Conservation (phyloP, 2,797 vertebrate genomes). For the Apogon talboti region DNA sequence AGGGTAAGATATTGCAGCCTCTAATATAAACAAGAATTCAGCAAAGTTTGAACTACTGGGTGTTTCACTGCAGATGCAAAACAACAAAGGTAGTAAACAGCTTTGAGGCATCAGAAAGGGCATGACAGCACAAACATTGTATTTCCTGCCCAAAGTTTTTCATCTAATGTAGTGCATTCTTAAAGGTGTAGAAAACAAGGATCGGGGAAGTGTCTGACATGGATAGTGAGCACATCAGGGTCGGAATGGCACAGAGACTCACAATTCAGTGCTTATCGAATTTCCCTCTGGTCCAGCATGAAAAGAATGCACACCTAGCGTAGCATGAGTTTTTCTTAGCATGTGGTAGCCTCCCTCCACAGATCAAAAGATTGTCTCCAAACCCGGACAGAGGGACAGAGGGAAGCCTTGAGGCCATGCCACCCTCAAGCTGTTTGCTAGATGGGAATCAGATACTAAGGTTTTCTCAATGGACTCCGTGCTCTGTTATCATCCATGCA, state of each 20-base stretch:
- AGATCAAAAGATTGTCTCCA: constrained; percentile 74
- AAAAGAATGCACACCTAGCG: constrained; percentile 60
- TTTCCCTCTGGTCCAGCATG: constrained; percentile 65
- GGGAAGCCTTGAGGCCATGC: constrained; percentile 70
- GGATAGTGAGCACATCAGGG: constrained; percentile 62
- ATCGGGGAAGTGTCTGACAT: constrained; percentile 51
- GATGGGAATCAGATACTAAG: constrained; percentile 49
- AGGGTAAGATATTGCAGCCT: constrained; percentile 63
- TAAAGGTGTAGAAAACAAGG: constrained; percentile 58
- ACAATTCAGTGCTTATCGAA: constrained; percentile 67
- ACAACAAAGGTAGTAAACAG: constrained; percentile 62
- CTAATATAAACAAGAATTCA: constrained; percentile 64
- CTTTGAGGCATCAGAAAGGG: constrained; percentile 54
- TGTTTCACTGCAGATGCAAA: constrained; percentile 49
- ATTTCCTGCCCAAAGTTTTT: constrained; percentile 54
- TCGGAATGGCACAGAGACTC: constrained; percentile 51
- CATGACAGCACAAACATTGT: constrained; percentile 52
- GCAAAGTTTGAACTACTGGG: constrained; percentile 56
- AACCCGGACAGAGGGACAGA: constrained; percentile 63
- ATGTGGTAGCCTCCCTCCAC: constrained; percentile 64
- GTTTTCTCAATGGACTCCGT: constrained; percentile 60
- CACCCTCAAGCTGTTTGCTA: constrained; percentile 71
- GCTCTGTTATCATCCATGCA: constrained; percentile 37
- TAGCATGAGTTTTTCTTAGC: constrained; percentile 63
- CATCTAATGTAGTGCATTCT: constrained; percentile 46